Base-by-base conservation (phyloP, 2,888 invertebrate genomes). In the Leucozona laternaria region DNA sequence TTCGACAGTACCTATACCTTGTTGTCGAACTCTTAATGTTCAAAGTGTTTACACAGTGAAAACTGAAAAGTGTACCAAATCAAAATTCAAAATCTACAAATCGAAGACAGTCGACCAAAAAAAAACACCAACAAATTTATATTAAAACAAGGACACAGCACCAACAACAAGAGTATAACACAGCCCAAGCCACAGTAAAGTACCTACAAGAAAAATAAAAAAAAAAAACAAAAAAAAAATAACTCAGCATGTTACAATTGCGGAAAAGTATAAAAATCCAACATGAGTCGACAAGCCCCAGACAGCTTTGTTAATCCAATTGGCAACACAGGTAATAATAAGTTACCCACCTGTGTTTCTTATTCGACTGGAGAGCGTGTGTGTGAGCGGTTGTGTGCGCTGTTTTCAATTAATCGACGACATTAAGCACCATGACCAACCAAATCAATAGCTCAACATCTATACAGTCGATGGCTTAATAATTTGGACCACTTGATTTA, bases 221-320 rank as follows among this genome's bases (percentile, higher is more conserved):
- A 37, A 37, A 22, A 62, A 60, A 25, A 28, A 48, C 28, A 64
- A 40, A 37, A 37, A 22, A 75, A 20, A 66, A 68, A 81, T 66
- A 72, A 62, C 62, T 58, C 78, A 81, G 78, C 85, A 85, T 81
- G 85, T 72, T 78, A 85, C 81, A 81, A 62, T 81, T 85, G 85
- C 85, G 86, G 86, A 86, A 86, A 86, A 86, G 75, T 62, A 62
- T 71, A 75, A 77, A 79, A 71, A 64, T 66, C 70, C 68, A 86
- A 82, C 86, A 81, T 85, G 77, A 78, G 81, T 82, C 86, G 86
- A 86, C 86, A 86, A 82, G 86, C 78, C 68, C 82, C 78, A 86
- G 86, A 86, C 86, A 86, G 86, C 86, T 86, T 86, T 86, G 86
- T 86, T 86, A 86, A 86, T 82, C 86, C 86, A 86, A 86, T 86